Percentiles rank a stretch among this genome's conserved stretches.
These are phyloP conservation scores for Pagetopsis macropterus DNA, from an alignment of 2,797 vertebrate genomes.

Conservation along the genomic window DNA sequence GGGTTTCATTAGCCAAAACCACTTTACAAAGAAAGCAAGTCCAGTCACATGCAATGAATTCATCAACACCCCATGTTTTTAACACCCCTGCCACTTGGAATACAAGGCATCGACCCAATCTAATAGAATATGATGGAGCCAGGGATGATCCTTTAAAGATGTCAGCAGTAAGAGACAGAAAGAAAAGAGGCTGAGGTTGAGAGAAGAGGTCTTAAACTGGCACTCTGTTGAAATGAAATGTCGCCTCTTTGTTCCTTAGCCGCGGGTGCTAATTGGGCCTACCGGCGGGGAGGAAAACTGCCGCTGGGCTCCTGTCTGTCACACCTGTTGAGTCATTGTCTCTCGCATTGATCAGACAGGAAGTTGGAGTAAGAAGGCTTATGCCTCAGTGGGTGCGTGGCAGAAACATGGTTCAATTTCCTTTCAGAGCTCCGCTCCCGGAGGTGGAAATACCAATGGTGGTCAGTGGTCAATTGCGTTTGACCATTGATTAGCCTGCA, in stretches of 20 bases:
- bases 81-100: conserved; percentile 75
- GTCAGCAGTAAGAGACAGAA: conserved; percentile 81
- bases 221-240: conserved; percentile 83
- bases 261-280: conserved; percentile 80
- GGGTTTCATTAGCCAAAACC: conserved; percentile 76
- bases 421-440: conserved; percentile 74
- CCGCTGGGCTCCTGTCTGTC: conserved; percentile 80
- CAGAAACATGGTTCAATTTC: conserved; percentile 81
- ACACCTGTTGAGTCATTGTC: conserved; percentile 86
- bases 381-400: conserved; percentile 73
- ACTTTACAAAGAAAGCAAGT: conserved; percentile 73
- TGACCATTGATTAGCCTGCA: conserved; percentile 70
- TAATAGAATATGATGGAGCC: conserved; percentile 75
- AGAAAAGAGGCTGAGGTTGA: conserved; percentile 68
- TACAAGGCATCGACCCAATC: conserved; percentile 80
- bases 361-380: conserved; percentile 76
- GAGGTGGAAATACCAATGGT: conserved; percentile 77
- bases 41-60: conserved; percentile 83
- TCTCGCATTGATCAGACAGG: conserved; percentile 80
- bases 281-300: conserved; percentile 75
- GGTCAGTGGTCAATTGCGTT: conserved; percentile 72
- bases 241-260: conserved; percentile 80
- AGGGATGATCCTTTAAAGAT: conserved; percentile 79
- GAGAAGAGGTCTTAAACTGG: conserved; percentile 83
- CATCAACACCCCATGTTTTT: conserved; percentile 82